phyloP scores from a whole-genome alignment of 2,113 vertebrate species.

The Cyrtonyx montezumae region DNA sequence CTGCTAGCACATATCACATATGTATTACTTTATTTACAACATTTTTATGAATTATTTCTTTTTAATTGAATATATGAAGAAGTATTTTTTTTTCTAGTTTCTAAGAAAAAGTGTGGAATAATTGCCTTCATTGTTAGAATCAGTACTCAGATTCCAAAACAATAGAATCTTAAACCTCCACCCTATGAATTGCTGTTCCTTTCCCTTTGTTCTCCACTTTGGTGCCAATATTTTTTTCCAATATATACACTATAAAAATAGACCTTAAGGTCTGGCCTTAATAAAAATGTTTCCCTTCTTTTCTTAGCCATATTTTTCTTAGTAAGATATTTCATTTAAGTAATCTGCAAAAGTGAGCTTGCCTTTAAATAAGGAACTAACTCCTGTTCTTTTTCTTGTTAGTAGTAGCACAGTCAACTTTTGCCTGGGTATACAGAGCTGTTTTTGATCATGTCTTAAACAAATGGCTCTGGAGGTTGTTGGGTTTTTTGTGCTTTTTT shows the following conservation, averaged over 20 bases:
- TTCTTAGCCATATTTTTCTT: neutral
- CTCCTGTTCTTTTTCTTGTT: neutral
- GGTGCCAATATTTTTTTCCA: neutral
- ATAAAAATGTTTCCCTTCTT: neutral
- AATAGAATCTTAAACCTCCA: neutral
- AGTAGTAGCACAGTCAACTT: neutral
- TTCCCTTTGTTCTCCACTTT: neutral
- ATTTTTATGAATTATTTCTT: neutral
- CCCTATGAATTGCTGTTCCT: neutral
- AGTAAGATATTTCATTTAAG: neutral
- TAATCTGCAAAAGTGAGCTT: neutral
- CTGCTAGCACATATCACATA: neutral
- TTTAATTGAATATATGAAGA: neutral
- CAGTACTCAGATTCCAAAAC: neutral
- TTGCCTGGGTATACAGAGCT: neutral
- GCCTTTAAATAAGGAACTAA: neutral
- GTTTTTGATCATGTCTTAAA: neutral
- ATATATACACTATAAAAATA: neutral
- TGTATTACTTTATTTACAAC: neutral
- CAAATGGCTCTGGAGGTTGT: neutral
- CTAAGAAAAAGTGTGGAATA: neutral
- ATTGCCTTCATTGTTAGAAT: neutral
- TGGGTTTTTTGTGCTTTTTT: no score
- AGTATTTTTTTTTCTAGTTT: neutral
- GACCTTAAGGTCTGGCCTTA: neutral